phyloP scores from a whole-genome alignment of 53 echinoderm and acorn worm species.

The Zoroaster sp. region DNA sequence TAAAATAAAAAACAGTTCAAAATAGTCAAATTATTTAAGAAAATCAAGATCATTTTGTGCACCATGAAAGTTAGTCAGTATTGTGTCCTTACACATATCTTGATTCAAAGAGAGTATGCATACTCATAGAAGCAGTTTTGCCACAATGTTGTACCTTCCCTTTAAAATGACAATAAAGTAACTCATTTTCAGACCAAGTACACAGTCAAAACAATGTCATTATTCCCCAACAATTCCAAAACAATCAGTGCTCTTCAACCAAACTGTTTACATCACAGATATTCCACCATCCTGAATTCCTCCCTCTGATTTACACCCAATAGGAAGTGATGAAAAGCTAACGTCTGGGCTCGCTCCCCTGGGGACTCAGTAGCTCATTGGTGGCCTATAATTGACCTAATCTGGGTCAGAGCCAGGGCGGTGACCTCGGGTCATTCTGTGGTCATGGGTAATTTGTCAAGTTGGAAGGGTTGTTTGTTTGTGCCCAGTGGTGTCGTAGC shows the following conservation, averaged over 20 bases:
- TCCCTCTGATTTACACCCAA: background rate
- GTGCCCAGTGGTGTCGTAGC: constrained; percentile 19
- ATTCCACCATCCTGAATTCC: background rate
- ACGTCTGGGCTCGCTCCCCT: background rate
- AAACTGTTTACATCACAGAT: background rate
- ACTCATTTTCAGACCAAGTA: background rate
- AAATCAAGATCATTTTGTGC: too few relatives aligned
- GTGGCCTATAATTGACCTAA: constrained; percentile 52
- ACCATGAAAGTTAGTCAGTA: too few relatives aligned
- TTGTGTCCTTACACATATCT: too few relatives aligned
- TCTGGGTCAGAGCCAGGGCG: constrained; percentile 38
- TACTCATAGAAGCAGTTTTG: too few relatives aligned
- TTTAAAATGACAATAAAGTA: background rate
- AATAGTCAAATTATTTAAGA: too few relatives aligned
- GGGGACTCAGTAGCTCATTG: constrained; percentile 25
- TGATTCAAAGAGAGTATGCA: too few relatives aligned
- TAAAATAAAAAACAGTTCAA: too few relatives aligned
- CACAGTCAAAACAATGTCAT: constrained; percentile 26
- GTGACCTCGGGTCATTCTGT: constrained; percentile 45
- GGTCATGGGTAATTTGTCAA: constrained; percentile 45
- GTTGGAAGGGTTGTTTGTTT: constrained; percentile 22
- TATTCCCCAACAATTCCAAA: background rate
- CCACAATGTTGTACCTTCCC: too few relatives aligned
- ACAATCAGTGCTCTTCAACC: background rate
- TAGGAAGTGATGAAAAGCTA: background rate